These are phyloP conservation scores for Nineta flava DNA, from an alignment of 2,888 invertebrate genomes.

Conservation along the genomic window DNA sequence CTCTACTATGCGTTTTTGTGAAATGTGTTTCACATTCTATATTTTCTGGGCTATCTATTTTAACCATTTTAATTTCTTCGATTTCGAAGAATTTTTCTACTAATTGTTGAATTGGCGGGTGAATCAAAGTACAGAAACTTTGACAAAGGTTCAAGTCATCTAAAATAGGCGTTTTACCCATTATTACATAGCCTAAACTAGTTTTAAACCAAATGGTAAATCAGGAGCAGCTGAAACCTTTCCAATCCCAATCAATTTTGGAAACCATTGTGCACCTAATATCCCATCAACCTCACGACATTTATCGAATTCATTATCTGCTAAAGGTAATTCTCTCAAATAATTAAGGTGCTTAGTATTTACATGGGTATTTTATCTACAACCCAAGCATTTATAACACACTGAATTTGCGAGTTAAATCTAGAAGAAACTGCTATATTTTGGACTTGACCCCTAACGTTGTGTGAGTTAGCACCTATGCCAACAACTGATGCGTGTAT, in stretches of 20 bases:
- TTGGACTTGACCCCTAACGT: neutral
- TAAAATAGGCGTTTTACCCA: neutral
- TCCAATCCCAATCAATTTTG: neutral
- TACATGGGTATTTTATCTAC: neutral
- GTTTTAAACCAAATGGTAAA: neutral
- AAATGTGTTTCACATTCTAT: constrained; percentile 11
- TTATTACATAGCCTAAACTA: neutral
- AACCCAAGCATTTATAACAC: neutral
- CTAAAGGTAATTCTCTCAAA: neutral
- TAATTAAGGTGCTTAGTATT: neutral
- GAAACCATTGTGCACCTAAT: neutral
- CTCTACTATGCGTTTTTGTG: constrained; percentile 4
- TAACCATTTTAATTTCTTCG: constrained; percentile 8
- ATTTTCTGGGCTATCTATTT: constrained; percentile 6
- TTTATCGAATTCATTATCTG: neutral
- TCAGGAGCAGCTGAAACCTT: neutral
- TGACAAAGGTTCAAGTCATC: neutral
- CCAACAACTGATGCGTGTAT: neutral
- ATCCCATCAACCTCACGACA: neutral
- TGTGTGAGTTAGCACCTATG: neutral
- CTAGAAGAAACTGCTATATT: neutral
- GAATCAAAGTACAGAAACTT: neutral
- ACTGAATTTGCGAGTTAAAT: neutral
- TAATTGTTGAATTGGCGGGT: neutral
- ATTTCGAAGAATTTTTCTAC: constrained; percentile 13